phyloP scores from a whole-genome alignment of 2,113 vertebrate species.

The Plestiodon gilberti region DNA sequence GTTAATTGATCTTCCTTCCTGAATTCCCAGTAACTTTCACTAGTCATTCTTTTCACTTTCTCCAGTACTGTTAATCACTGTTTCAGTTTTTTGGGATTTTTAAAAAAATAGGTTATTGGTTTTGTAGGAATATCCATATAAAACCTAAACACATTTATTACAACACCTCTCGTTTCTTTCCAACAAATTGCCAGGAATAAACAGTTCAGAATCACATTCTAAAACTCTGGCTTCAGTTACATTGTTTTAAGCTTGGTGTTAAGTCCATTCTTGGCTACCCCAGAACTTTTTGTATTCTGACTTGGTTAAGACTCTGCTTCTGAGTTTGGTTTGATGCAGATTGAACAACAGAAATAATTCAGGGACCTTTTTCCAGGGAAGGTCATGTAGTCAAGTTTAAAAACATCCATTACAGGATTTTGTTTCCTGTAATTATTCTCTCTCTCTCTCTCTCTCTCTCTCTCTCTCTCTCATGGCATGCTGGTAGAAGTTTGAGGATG shows the following conservation, averaged over 20 bases:
- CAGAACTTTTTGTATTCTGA: slow-evolving; percentile 38
- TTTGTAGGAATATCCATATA: background rate
- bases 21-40: background rate
- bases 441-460: slow-evolving; percentile 27
- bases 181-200: slow-evolving; percentile 34
- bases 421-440: slow-evolving; percentile 51
- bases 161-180: slow-evolving; percentile 1
- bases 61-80: background rate
- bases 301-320: background rate
- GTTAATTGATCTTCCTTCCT: background rate
- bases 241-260: background rate
- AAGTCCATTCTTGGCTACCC: background rate
- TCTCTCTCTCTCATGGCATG: slow-evolving; percentile 47
- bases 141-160: slow-evolving; percentile 1
- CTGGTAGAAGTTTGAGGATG: slow-evolving; percentile 49
- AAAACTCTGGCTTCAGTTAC: background rate
- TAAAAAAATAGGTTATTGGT: background rate
- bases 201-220: background rate
- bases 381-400: slow-evolving; percentile 22
- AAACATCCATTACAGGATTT: slow-evolving; percentile 41
- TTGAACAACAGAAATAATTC: slow-evolving; percentile 49
- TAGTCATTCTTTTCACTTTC: background rate
- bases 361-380: slow-evolving; percentile 8
- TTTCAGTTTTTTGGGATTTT: background rate
- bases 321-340: slow-evolving; percentile 42